phyloP scores from a whole-genome alignment of 2,113 vertebrate species.

The Odocoileus virginianus region DNA sequence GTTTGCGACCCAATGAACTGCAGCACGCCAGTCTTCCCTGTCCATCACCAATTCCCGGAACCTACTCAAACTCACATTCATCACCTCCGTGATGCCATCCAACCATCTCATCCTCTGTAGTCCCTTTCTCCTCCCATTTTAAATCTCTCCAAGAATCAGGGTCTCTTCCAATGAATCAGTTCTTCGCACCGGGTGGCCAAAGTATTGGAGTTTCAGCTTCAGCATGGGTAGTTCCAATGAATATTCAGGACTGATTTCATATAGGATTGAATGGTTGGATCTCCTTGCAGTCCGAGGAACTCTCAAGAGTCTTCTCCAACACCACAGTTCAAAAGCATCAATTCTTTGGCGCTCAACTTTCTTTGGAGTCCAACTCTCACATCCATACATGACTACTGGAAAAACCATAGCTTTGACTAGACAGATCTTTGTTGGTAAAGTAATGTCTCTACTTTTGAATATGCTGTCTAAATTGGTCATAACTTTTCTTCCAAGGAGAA shows the following conservation, averaged over 20 bases:
- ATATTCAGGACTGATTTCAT: not conserved
- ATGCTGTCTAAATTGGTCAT: not conserved
- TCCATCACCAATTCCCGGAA: not conserved
- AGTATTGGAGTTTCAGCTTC: not conserved
- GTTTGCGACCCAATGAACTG: no score
- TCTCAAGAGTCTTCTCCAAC: not conserved
- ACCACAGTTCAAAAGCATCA: not conserved
- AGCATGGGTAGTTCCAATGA: not conserved
- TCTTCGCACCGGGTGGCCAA: fast-evolving
- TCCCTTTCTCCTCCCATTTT: fast-evolving
- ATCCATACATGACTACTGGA: not conserved
- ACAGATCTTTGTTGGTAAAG: fast-evolving
- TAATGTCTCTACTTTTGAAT: not conserved
- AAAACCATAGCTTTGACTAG: not conserved
- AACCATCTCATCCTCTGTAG: not conserved
- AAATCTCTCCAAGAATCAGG: not conserved
- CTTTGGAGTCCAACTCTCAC: not conserved
- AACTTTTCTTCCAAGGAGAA: not conserved
- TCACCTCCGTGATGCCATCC: not conserved
- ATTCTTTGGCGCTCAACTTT: fast-evolving
- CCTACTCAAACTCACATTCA: not conserved
- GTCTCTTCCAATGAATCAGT: not conserved
- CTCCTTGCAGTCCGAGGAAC: not conserved
- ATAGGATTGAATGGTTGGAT: not conserved
- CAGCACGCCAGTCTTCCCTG: not conserved